Evolutionary conservation across 2,888 invertebrate species (phyloP).

Genomic region (Hypsopygia costalis): DNA sequence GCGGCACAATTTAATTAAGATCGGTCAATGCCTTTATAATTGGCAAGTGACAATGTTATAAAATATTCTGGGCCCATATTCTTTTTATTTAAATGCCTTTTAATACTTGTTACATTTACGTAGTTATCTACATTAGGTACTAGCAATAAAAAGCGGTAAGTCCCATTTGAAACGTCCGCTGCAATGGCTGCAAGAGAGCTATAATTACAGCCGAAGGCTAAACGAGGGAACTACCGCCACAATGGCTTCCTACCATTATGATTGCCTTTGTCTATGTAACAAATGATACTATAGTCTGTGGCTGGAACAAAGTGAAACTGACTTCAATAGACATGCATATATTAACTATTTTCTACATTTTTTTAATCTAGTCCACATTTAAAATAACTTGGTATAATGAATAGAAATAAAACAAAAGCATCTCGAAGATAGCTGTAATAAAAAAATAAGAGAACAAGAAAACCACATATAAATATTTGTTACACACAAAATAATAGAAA

Average conservation of each 20-base stretch:
- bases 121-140: too few relatives aligned
- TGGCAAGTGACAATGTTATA: too few relatives aligned
- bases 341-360: neutral
- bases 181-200: conserved; percentile 30
- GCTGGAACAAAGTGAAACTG: conserved; percentile 11
- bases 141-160: conserved; percentile 24
- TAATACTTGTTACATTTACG: too few relatives aligned
- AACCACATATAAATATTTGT: conserved; percentile 21
- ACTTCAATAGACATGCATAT: conserved; percentile 8
- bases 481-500: conserved; percentile 13
- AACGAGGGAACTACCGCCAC: conserved; percentile 46
- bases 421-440: conserved; percentile 23
- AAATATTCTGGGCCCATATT: too few relatives aligned
- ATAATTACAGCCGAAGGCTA: conserved; percentile 51
- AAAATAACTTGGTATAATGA: neutral
- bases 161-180: conserved; percentile 20
- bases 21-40: too few relatives aligned
- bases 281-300: conserved; percentile 24
- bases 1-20: too few relatives aligned
- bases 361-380: neutral
- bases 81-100: too few relatives aligned
- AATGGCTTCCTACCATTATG: conserved; percentile 49
- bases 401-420: conserved; percentile 25
- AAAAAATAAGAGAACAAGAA: conserved; percentile 17
- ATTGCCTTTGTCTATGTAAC: conserved; percentile 29